Evolutionary conservation across 2,797 vertebrate genomes (phyloP), one percentile per base, ranked within the genome.

Genomic region (Gambelia wislizenii): DNA sequence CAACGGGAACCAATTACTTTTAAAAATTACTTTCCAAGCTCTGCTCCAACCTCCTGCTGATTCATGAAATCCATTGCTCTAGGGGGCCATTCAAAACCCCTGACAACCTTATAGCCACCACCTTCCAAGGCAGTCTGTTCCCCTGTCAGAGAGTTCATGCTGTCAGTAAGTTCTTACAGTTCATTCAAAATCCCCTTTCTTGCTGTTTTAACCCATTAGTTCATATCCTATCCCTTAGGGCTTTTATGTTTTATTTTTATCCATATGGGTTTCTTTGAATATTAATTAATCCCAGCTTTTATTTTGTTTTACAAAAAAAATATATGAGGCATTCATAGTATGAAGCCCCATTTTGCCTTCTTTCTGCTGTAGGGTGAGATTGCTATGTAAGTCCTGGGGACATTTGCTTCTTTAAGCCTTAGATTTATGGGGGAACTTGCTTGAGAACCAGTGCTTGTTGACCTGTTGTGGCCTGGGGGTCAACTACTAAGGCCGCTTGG

Each of bases 391-490:
- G 70, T 49, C 61, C 74, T 78, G 83, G 42, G 75, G 84, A 67
- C 72, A 61, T 76, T 52, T 61, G 22, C 25, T 39, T 67, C 30
- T 47, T 67, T 20, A 30, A 83, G 13, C 25, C n/a, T 67, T 14
- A 20, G 18, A 4, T n/a, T 52, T 49, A 36, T 44, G 12, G 47
- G 36, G 49, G 69, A 69, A 27, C 7, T 82, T 61, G 52, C 85
- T 92, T 91, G 70, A 56, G 74, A 85, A 87, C 87, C 70, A 54
- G 54, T 83, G 67, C 49, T 83, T 77, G 84, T 16, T 76, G 83
- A 56, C 36, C 39, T 78, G 12, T 52, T 78, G 59, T 83, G 39
- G 67, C 56, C 88, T 82, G 74, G n/a, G 47, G 39, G 39, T 85
- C 52, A 61, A 85, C 90, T 87, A 81, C 87, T 76, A 64, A 86